These are phyloP conservation scores for Semicossyphus pulcher DNA, from an alignment of 2,113 vertebrate genomes.

Conservation along the genomic window DNA sequence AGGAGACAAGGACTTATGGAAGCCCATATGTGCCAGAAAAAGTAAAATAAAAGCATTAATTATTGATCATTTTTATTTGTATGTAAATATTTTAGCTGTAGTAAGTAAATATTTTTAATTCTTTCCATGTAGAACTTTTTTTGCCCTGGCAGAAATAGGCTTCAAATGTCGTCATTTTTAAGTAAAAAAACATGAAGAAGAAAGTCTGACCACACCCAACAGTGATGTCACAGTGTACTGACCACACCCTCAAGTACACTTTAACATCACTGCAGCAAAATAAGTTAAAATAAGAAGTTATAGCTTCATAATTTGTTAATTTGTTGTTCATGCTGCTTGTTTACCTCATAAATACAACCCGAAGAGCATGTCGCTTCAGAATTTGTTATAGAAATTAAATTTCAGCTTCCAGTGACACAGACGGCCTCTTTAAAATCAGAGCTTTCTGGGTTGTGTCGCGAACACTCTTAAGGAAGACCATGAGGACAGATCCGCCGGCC, in stretches of 20 bases:
- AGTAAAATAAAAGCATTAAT: too few species aligned
- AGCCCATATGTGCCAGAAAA: not conserved
- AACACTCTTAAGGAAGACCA: slow-evolving; percentile 87
- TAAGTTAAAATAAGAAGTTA: not conserved
- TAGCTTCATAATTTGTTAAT: not conserved
- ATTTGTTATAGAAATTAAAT: not conserved
- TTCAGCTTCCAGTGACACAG: slow-evolving; percentile 10
- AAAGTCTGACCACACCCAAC: not conserved
- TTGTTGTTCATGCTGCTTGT: not conserved
- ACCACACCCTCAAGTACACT: not conserved
- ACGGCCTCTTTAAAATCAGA: slow-evolving; percentile 39
- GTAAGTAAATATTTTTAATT: too few species aligned
- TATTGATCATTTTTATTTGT: too few species aligned
- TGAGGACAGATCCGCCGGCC: slow-evolving; percentile 81
- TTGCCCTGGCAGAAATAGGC: not conserved
- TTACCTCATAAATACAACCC: not conserved
- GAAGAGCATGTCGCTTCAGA: not conserved
- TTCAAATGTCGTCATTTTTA: not conserved
- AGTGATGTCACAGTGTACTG: too few species aligned
- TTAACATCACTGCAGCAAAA: not conserved
- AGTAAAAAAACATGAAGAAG: too few species aligned
- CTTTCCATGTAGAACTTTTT: not conserved
- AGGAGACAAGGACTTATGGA: not conserved
- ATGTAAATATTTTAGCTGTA: too few species aligned
- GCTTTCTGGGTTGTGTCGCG: slow-evolving; percentile 76